Percentiles rank a stretch among this genome's conserved stretches.
phyloP scores from a whole-genome alignment of 2,113 vertebrate genomes.

The Nyctibius bracteatus region DNA sequence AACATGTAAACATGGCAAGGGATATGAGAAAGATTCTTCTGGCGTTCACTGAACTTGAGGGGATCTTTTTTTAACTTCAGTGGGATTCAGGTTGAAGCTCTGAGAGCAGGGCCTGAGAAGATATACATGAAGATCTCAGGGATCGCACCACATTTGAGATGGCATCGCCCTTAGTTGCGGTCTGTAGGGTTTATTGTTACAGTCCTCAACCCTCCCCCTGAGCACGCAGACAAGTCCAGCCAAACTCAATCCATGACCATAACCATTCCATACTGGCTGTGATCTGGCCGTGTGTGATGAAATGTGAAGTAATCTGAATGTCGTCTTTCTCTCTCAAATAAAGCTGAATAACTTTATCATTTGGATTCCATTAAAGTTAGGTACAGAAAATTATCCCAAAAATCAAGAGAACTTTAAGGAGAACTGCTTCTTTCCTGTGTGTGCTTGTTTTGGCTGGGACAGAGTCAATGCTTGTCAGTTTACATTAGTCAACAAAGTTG shows the following conservation, averaged over 20 bases:
- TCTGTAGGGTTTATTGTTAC: background rate
- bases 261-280: background rate
- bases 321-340: background rate
- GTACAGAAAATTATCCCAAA: background rate
- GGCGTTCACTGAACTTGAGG: background rate
- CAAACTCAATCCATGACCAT: background rate
- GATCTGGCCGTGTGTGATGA: background rate
- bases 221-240: background rate
- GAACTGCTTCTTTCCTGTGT: background rate
- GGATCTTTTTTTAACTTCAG: background rate
- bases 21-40: background rate
- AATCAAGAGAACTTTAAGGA: background rate
- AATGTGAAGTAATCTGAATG: background rate
- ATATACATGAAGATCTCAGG: background rate
- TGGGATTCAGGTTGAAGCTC: background rate
- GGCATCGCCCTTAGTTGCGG: background rate
- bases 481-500: background rate
- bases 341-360: background rate
- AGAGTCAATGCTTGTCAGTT: background rate
- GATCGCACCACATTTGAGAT: background rate
- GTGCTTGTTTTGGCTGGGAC: too few relatives aligned
- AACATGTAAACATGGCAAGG: conserved; percentile 45
- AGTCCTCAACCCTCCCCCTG: background rate
- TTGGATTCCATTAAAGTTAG: background rate
- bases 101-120: background rate